Base-by-base conservation (phyloP, 1,140 invertebrate genomes). In the Neomicropteryx cornuta region DNA sequence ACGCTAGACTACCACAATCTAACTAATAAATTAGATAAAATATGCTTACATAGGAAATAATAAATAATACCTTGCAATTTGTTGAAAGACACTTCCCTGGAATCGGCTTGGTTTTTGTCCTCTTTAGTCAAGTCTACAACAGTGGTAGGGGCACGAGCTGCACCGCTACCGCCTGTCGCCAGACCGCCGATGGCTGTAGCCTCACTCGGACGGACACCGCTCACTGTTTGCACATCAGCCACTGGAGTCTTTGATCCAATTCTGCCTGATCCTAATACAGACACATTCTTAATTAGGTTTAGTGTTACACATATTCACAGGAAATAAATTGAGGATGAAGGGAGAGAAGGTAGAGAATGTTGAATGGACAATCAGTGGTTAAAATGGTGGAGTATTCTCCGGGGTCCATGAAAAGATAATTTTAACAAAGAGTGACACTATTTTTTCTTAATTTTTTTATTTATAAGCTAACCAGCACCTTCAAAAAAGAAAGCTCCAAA, bases 81-180 rank as follows among this genome's bases (percentile, higher is more conserved):
- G 52, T 83, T 84, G 47, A 83, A 83, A 1, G 76, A 72, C 11
- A 83, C 72, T 65, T 84, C 81, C 38, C 72, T 61, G 1, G 76
- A 77, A 59, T 84, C 81, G 1, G 79, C 67, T 16, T 72, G 47
- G 55, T 69, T 62, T 46, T 66, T 68, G 32, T 73, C 69, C 14
- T 78, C 76, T 41, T 74, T 71, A n/a, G 71, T 70, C n/a, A 75
- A 62, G 46, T 76, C 73, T 1, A 74, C 71, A 18, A 74, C 61
- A n/a, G 72, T 60, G 6, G 66, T 70, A 16, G 61, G 51, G 39
- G 65, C 64, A 55, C 70, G 60, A 4, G 66, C 55, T n/a, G n/a
- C n/a, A n/a, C n/a, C n/a, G n/a, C n/a, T n/a, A 43, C 57, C 68
- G 18, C 76, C 75, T 11, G 79, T 71, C 2, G 72, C 60, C 37